Base-by-base conservation (phyloP, 2,888 invertebrate genomes). In the Odontocolon sp. region DNA sequence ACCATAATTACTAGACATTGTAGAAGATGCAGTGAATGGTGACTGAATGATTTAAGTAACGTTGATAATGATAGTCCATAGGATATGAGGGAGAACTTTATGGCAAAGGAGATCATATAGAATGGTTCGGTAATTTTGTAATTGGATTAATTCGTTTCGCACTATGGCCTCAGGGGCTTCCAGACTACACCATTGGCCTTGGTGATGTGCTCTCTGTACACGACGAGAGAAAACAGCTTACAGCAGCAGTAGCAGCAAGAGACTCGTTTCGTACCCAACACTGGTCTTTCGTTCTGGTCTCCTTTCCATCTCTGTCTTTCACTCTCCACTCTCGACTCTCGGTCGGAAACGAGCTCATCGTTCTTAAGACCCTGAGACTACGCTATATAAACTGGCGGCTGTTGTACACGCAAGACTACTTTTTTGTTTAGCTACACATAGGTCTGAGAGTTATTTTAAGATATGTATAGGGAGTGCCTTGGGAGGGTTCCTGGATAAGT, bases 121-220 rank as follows among this genome's bases (percentile, higher is more conserved):
- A 70, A 75, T 66, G 31, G 47, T 50, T 75, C 66, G 76, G 61
- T 76, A 71, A 71, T 76, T 76, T 71, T 31, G 76, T 76, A 76
- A 76, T 76, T 76, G 76, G 76, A 76, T 76, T 76, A 76, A 76
- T 76, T 71, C 76, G 66, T 56, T 76, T 71, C 71, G 71, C 76
- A 76, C 71, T 71, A 57, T 72, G 76, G 77, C 77, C 77, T 63
- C 72, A 40, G 57, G 68, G 28, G 4, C 59, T 47, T 52, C 26
- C 28, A 54, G 63, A 56, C 63, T 23, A 56, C 33, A 63, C 47
- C 59, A 73, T 73, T 54, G 72, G 56, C 56, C 63, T 61, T 57
- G 66, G 42, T 54, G 18, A 63, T 74, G 47, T 18, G 33, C 54
- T 47, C 57, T 3, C 31, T 45, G 42, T 50, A 16, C 21, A n/a